Evolutionary conservation across 2,888 invertebrate species (phyloP).

Genomic region (Bedellia somnulentella): DNA sequence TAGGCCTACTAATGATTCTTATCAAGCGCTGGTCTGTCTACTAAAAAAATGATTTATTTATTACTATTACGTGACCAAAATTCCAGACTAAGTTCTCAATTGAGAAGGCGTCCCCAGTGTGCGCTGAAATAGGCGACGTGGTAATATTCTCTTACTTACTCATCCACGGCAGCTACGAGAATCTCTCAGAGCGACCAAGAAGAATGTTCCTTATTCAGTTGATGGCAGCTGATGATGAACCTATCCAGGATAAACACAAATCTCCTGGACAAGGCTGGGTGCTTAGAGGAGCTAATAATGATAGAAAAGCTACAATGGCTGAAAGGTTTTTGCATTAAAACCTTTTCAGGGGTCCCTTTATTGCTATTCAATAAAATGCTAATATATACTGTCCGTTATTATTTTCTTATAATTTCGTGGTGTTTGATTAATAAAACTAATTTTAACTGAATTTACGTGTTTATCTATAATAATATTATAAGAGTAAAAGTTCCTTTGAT

Average conservation of each 20-base stretch:
- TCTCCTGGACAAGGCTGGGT: slow-evolving; percentile 43
- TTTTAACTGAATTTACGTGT: too few relatives aligned
- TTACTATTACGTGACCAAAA: too few relatives aligned
- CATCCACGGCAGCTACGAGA: slow-evolving; percentile 46
- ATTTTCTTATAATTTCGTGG: too few relatives aligned
- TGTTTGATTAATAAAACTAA: too few relatives aligned
- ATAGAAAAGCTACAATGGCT: slow-evolving; percentile 25
- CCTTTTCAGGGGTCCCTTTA: too few relatives aligned
- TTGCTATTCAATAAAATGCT: too few relatives aligned
- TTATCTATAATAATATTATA: too few relatives aligned
- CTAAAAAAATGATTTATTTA: too few relatives aligned
- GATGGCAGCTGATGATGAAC: slow-evolving; percentile 44
- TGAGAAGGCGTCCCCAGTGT: slow-evolving; percentile 29
- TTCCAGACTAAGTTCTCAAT: slow-evolving; percentile 26
- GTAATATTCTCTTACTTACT: slow-evolving; percentile 47
- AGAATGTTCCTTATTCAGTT: slow-evolving; percentile 47
- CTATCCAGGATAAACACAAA: slow-evolving; percentile 24
- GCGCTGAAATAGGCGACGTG: slow-evolving; percentile 37
- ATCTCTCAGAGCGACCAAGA: slow-evolving; percentile 26
- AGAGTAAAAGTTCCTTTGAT: too few relatives aligned
- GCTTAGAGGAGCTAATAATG: slow-evolving; percentile 32
- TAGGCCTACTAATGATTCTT: too few relatives aligned
- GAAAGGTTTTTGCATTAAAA: slow-evolving; percentile 16
- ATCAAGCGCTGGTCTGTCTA: too few relatives aligned
- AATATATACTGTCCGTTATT: too few relatives aligned